Percentiles rank a stretch among this genome's conserved stretches.
These are phyloP conservation scores for Anisognathus igniventris DNA, from an alignment of 2,797 vertebrate genomes.

Conservation along the genomic window DNA sequence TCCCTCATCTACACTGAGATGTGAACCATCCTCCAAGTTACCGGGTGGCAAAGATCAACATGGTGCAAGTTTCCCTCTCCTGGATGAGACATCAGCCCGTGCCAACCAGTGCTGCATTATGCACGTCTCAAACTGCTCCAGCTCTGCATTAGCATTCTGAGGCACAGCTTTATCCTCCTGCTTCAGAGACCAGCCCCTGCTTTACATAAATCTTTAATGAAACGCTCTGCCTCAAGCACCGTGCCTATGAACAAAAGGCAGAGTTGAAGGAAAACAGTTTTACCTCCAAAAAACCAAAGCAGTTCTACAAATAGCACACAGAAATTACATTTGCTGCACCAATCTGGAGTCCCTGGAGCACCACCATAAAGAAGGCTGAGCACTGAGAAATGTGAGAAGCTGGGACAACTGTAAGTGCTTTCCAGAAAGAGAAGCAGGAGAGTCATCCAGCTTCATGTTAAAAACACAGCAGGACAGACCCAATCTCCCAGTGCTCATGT, in stretches of 20 bases:
- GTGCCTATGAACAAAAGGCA: slow-evolving; percentile 45
- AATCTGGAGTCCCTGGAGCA: not conserved
- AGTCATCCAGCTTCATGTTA: not conserved
- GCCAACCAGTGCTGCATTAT: not conserved
- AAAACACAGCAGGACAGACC: not conserved
- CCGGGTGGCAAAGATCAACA: not conserved
- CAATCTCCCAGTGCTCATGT: not conserved
- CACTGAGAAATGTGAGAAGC: not conserved
- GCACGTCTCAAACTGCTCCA: not conserved
- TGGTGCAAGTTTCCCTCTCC: not conserved
- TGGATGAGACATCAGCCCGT: not conserved
- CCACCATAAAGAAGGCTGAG: not conserved
- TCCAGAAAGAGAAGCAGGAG: not conserved
- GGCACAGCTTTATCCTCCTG: slow-evolving; percentile 34
- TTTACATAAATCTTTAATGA: slow-evolving; percentile 73
- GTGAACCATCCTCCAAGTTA: not conserved
- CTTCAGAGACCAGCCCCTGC: slow-evolving; percentile 61
- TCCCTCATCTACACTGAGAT: not conserved
- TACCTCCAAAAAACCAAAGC: slow-evolving; percentile 44
- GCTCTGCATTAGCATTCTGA: slow-evolving; percentile 54
- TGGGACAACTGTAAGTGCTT: not conserved
- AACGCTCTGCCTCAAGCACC: slow-evolving; percentile 59
- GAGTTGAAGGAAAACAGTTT: slow-evolving; percentile 59
- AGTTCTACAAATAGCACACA: slow-evolving; percentile 10
- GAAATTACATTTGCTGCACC: slow-evolving; percentile 21